Conservation (phyloP, 2,888 invertebrate species). For the Urechis unicinctus region DNA sequence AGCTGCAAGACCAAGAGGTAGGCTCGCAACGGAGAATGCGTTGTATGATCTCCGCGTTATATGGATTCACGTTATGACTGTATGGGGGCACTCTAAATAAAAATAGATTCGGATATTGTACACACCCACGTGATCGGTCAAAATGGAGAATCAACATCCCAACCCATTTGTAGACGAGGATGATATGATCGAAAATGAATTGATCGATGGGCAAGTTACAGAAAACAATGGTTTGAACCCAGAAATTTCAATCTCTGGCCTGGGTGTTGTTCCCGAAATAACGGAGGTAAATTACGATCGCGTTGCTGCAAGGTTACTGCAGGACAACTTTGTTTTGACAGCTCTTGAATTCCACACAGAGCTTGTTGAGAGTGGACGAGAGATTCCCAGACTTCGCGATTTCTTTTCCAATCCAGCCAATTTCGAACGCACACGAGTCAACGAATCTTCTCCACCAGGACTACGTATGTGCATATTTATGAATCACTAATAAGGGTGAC, state of each 20-base stretch:
- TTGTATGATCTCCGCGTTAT: too few relatives aligned
- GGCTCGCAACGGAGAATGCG: too few relatives aligned
- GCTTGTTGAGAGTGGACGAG: slow-evolving; percentile 72
- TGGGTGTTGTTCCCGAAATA: not conserved
- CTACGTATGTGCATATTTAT: too few relatives aligned
- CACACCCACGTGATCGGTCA: too few relatives aligned
- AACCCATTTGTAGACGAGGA: not conserved
- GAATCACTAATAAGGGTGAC: too few relatives aligned
- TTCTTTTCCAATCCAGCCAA: slow-evolving; percentile 84
- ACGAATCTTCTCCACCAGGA: slow-evolving; percentile 16
- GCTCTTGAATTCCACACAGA: slow-evolving; percentile 81
- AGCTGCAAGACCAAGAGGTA: too few relatives aligned
- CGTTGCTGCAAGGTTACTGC: not conserved
- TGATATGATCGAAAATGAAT: not conserved
- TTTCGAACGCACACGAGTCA: slow-evolving; percentile 59
- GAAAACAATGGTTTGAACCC: not conserved
- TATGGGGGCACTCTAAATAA: too few relatives aligned
- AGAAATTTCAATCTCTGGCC: not conserved
- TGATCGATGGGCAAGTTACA: not conserved
- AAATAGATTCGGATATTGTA: too few relatives aligned
- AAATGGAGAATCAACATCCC: too few relatives aligned
- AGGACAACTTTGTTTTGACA: slow-evolving; percentile 56
- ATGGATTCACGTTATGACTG: too few relatives aligned
- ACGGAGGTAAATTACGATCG: not conserved
- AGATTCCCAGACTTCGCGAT: slow-evolving; percentile 69